Base-by-base conservation (phyloP, 2,797 vertebrate genomes). In the Picus viridis region DNA sequence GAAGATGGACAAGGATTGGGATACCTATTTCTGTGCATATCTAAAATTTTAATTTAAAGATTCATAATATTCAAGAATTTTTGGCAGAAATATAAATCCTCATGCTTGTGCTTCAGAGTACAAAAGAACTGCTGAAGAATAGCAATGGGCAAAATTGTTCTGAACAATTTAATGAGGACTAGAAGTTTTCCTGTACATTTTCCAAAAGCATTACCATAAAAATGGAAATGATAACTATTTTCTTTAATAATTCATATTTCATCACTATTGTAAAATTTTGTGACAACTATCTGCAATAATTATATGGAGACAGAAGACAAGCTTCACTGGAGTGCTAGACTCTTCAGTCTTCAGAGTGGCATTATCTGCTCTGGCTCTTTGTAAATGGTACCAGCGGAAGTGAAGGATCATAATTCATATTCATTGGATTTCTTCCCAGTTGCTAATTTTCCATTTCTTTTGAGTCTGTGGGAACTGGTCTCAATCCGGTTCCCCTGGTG, bases 391-490 rank as follows among this genome's bases (percentile, higher is more conserved):
- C 17, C 1, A 8, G 57, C 0, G 18, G 53, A 95, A 94, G 53
- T 67, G 58, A 92, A 92, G 75, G 82, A 89, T 36, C 51, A 68
- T 86, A 75, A 69, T 68, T 80, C 68, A 84, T 94, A 39, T 20
- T 39, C 18, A 53, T 53, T 94, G 79, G 94, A 92, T 64, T 82
- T 86, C 59, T 80, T 93, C 83, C 84, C 73, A 79, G 56, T 43
- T 93, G 4, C 56, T 75, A 71, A 92, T 89, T 93, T 95, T 86
- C 64, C 36, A 83, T 88, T 93, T 92, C 57, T 69, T 23, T 45
- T 49, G 17, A 83, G 30, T 79, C 89, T 95, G 69, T 91, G 78
- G 81, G 90, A 96, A 92, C 54, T 89, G 20, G 36, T 81, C 26
- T 72, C 41, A 74, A 75, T 82, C 57, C 76, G 76, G 36, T 83